These are phyloP conservation scores for Sebastes schlegelii DNA, from an alignment of 2,113 vertebrate species.

Conservation along the genomic window DNA sequence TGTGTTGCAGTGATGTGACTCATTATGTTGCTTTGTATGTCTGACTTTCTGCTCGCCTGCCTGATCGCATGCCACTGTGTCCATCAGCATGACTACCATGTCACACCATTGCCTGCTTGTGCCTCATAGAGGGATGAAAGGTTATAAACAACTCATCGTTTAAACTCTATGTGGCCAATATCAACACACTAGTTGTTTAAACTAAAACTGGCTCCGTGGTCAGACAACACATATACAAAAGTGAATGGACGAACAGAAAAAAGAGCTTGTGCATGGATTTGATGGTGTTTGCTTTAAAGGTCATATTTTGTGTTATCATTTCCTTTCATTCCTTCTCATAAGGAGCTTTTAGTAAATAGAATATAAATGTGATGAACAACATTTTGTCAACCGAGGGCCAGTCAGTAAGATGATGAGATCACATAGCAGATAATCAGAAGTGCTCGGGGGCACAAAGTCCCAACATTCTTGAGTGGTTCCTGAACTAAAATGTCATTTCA, in stretches of 20 bases:
- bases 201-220: not conserved
- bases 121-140: not conserved
- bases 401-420: no score
- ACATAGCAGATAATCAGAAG: not conserved
- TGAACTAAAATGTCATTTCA: slow-evolving; percentile 38
- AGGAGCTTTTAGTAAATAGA: no score
- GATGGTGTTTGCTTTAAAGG: not conserved
- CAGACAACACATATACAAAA: not conserved
- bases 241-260: not conserved
- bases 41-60: not conserved
- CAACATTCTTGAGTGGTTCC: not conserved
- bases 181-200: not conserved
- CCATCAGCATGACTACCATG: not conserved
- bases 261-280: not conserved
- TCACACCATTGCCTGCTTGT: not conserved
- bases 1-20: slow-evolving; percentile 17
- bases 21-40: slow-evolving; percentile 9
- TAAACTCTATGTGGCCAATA: not conserved
- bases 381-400: no score
- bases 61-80: not conserved
- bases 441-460: not conserved
- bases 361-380: no score
- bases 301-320: not conserved
- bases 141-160: not conserved
- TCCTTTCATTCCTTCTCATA: not conserved